Percentiles rank a stretch among this genome's conserved stretches.
Evolutionary conservation across 2,888 invertebrate genomes (phyloP).

Genomic region (Synergus umbraculus): DNA sequence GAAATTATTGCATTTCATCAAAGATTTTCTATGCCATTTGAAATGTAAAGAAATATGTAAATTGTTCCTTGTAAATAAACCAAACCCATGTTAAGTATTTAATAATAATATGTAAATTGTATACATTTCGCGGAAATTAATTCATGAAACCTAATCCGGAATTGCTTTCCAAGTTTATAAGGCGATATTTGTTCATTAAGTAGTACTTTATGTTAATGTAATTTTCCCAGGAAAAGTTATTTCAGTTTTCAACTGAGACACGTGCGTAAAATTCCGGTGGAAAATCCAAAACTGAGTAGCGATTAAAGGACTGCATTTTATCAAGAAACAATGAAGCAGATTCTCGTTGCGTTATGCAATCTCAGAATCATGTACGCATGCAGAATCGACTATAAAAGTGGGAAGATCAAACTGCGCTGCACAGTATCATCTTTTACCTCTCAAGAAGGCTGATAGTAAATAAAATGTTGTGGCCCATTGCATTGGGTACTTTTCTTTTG

Average conservation of each 20-base stretch:
- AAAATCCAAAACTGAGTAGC: background rate
- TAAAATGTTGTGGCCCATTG: constrained; percentile 59
- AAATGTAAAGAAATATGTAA: too few species aligned
- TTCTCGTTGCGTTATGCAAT: constrained; percentile 15
- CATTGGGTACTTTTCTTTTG: constrained; percentile 61
- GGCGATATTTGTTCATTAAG: too few species aligned
- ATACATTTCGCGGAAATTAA: too few species aligned
- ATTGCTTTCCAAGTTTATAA: too few species aligned
- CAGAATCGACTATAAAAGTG: constrained; percentile 71
- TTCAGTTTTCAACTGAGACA: background rate
- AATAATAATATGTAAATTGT: too few species aligned
- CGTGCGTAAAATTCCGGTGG: background rate
- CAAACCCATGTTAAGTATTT: too few species aligned
- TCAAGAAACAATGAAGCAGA: background rate
- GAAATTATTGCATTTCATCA: too few species aligned
- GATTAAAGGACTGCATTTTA: background rate
- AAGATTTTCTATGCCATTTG: too few species aligned
- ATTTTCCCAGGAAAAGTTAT: background rate
- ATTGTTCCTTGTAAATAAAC: too few species aligned
- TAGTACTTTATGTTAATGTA: background rate
- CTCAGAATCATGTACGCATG: constrained; percentile 40
- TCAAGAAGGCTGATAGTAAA: constrained; percentile 45
- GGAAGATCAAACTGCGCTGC: constrained; percentile 63
- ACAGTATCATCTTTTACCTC: constrained; percentile 61
- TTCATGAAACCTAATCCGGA: too few species aligned